Conservation (phyloP, 2,797 vertebrate species). For the Cetoscarus ocellatus region DNA sequence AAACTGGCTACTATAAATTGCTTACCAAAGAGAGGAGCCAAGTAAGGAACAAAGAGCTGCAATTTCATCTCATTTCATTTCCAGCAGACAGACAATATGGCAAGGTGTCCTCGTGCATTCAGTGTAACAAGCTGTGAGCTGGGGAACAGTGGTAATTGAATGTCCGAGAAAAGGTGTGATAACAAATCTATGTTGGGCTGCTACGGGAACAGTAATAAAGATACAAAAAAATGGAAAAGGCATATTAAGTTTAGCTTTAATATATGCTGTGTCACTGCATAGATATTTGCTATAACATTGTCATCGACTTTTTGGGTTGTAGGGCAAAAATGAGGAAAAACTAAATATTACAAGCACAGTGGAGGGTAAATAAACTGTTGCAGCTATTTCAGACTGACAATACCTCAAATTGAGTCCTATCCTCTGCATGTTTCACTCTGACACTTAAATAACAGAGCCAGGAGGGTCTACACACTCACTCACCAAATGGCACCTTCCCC, state of each 20-base stretch:
- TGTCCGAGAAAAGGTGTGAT: background rate
- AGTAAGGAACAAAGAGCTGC: constrained; percentile 29
- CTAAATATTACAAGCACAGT: no score
- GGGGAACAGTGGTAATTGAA: constrained; percentile 26
- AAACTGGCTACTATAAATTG: constrained; percentile 15
- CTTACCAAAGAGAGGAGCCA: constrained; percentile 30
- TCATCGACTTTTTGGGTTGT: no score
- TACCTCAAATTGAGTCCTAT: no score
- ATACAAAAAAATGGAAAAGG: constrained; percentile 13
- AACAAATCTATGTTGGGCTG: constrained; percentile 11
- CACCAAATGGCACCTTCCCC: no score
- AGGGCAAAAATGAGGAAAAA: no score
- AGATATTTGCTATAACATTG: no score
- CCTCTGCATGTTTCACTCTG: no score
- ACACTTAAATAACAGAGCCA: no score
- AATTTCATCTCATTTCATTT: constrained; percentile 44
- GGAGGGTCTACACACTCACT: no score
- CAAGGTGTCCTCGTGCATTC: constrained; percentile 3
- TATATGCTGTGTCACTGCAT: background rate
- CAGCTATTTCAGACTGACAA: no score
- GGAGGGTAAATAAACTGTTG: no score
- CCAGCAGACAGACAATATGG: constrained; percentile 38
- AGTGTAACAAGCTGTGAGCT: constrained; percentile 29
- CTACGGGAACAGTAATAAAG: constrained; percentile 9
- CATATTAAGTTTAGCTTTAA: background rate